Evolutionary conservation across 2,888 invertebrate genomes (phyloP).

Genomic region (Thereva unica): DNA sequence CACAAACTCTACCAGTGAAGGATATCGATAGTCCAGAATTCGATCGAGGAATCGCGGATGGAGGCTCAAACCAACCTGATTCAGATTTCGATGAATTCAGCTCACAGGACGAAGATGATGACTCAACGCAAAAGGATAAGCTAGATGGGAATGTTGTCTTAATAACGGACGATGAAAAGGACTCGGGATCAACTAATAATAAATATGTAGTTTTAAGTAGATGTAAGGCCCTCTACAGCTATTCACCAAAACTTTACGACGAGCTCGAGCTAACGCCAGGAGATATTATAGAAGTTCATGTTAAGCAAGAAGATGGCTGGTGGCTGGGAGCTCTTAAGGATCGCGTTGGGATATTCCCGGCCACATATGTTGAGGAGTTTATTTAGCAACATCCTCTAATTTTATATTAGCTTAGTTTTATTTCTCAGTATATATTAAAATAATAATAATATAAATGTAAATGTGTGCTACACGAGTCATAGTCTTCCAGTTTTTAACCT

Average conservation of each 20-base stretch:
- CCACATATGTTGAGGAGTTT: slow-evolving; percentile 89
- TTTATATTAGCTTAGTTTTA: neutral
- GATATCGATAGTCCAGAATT: slow-evolving; percentile 46
- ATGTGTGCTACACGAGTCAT: too few relatives aligned
- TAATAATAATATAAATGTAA: too few relatives aligned
- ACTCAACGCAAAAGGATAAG: slow-evolving; percentile 43
- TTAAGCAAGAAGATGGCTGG: slow-evolving; percentile 93
- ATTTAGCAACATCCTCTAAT: slow-evolving; percentile 45
- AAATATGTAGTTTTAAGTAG: slow-evolving; percentile 62
- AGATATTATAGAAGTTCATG: slow-evolving; percentile 84
- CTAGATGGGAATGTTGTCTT: slow-evolving; percentile 50
- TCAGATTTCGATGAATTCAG: slow-evolving; percentile 87
- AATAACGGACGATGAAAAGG: neutral
- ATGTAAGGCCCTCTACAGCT: slow-evolving; percentile 85
- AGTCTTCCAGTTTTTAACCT: neutral
- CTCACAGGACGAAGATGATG: slow-evolving; percentile 71
- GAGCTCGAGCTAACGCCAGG: slow-evolving; percentile 79
- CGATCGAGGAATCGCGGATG: slow-evolving; percentile 65
- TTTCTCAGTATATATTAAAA: too few relatives aligned
- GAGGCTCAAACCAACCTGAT: slow-evolving; percentile 84
- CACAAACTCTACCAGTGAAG: slow-evolving; percentile 33
- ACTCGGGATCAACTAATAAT: slow-evolving; percentile 18
- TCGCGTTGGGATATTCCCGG: slow-evolving; percentile 87
- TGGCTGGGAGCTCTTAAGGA: slow-evolving; percentile 90
- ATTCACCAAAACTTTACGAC: slow-evolving; percentile 84